Conservation (phyloP, 2,888 invertebrate species). For the Palloptera scutellata region DNA sequence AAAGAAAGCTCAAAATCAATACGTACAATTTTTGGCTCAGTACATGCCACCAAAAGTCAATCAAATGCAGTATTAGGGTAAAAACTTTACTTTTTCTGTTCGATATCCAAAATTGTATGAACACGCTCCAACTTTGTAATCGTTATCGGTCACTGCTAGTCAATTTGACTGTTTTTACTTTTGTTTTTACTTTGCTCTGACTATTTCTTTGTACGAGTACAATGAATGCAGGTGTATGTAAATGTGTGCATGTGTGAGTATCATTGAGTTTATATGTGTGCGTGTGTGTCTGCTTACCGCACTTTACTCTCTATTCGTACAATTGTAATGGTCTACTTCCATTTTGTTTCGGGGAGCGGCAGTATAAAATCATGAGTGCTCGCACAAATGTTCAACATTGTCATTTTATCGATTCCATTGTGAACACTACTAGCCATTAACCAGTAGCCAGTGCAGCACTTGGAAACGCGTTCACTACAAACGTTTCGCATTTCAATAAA, state of each 20-base stretch:
- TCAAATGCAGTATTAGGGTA: slow-evolving; percentile 43
- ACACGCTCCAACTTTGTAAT: slow-evolving; percentile 44
- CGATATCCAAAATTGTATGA: slow-evolving; percentile 43
- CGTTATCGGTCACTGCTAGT: neutral
- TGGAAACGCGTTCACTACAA: slow-evolving; percentile 29
- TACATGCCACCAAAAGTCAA: slow-evolving; percentile 48
- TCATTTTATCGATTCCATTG: slow-evolving; percentile 60
- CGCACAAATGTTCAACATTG: slow-evolving; percentile 63
- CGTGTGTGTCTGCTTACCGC: neutral
- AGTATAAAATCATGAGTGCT: slow-evolving; percentile 64
- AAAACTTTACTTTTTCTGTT: slow-evolving; percentile 45
- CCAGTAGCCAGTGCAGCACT: slow-evolving; percentile 25
- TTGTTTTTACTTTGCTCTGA: neutral
- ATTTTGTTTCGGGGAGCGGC: slow-evolving; percentile 61
- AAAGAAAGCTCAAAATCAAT: neutral
- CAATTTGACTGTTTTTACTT: neutral
- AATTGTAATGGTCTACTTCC: neutral
- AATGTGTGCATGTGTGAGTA: neutral
- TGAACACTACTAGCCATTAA: slow-evolving; percentile 49
- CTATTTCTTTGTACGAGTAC: neutral
- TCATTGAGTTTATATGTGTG: slow-evolving; percentile 1
- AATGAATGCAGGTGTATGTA: neutral
- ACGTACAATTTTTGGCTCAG: slow-evolving; percentile 19
- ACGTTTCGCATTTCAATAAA: slow-evolving; percentile 19
- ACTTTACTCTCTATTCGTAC: no score